Base-by-base conservation (phyloP, 2,797 vertebrate species). In the Cuniculus paca region DNA sequence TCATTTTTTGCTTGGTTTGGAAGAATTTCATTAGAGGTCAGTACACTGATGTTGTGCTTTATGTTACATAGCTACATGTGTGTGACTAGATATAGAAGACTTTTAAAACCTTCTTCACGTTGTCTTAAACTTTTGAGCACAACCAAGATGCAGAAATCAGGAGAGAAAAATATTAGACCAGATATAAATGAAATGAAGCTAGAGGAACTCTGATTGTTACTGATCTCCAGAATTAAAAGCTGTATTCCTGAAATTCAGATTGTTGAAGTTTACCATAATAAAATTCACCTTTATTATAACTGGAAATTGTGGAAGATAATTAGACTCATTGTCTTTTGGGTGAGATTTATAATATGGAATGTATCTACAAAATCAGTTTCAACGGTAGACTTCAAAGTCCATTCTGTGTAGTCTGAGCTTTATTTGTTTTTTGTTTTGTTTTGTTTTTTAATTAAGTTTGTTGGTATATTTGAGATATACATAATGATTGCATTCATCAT, bases 1-100 rank as follows among this genome's bases (percentile, higher is more conserved):
- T 99, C 99, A 0, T 99, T 99, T 98, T 99, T 99, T 87, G 99
- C 99, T 28, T 99, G 99, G 99, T 99, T 99, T 91, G 99, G 99
- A 97, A 99, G 99, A 98, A 99, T 99, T 97, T 99, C 99, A 45
- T 98, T 99, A 90, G 99, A 99, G 99, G 99, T 99, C 98, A 98
- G 99, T 98, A 86, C 36, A 72, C 63, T 96, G 61, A 88, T 86
- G 74, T 83, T 96, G 95, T 95, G 8, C 31, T 86, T 56, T 85
- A 2, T 74, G 24, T 89, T 75, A 92, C 5, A 74, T n/a, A 95
- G 42, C 11, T 8, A 60, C 31, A 17, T 74, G n/a, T 63, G 24
- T 88, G 11, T 74, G 1, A 31, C 0, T 60, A 42, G 70, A 72
- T 14, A 12, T 26, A 42, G 39, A 72, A 42, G 70, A 42, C 42